Conservation (phyloP, 1,140 invertebrate species). For the Zaprionus camerounensis region DNA sequence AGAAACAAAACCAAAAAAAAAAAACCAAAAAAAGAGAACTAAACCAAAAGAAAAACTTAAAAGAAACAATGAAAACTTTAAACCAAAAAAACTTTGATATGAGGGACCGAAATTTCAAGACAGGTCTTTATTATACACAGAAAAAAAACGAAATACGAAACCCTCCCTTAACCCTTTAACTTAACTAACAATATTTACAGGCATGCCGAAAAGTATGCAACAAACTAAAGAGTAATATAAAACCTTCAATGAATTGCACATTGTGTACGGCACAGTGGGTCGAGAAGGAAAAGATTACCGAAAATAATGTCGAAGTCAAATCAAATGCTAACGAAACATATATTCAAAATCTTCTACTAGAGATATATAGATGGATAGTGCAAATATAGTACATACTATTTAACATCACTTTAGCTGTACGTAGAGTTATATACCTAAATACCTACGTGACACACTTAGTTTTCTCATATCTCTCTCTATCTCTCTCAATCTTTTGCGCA, state of each 20-base stretch:
- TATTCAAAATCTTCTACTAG: constrained; percentile 29
- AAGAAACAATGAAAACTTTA: constrained; percentile 15
- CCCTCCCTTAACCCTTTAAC: not conserved
- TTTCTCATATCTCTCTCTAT: not conserved
- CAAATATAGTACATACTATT: constrained; percentile 14
- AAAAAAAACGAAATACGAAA: constrained; percentile 29
- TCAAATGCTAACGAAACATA: constrained; percentile 7
- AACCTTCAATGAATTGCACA: constrained; percentile 8
- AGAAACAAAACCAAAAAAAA: constrained; percentile 29
- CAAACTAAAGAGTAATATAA: not conserved
- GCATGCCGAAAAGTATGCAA: not conserved
- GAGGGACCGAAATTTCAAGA: constrained; percentile 75
- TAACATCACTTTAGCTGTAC: constrained; percentile 6
- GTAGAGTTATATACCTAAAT: constrained; percentile 11
- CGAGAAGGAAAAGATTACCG: not conserved
- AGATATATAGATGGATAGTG: not conserved
- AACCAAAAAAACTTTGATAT: constrained; percentile 71
- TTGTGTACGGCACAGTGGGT: constrained; percentile 23
- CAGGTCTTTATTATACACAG: constrained; percentile 79
- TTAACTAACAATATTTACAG: constrained; percentile 15
- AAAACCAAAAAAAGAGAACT: constrained; percentile 8
- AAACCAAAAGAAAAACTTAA: constrained; percentile 15
- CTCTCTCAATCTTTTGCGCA: not conserved
- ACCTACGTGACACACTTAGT: not conserved
- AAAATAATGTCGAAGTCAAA: constrained; percentile 11